Evolutionary conservation across 1,140 invertebrate species (phyloP).

Genomic region (Caenorhabditis briggsae): DNA sequence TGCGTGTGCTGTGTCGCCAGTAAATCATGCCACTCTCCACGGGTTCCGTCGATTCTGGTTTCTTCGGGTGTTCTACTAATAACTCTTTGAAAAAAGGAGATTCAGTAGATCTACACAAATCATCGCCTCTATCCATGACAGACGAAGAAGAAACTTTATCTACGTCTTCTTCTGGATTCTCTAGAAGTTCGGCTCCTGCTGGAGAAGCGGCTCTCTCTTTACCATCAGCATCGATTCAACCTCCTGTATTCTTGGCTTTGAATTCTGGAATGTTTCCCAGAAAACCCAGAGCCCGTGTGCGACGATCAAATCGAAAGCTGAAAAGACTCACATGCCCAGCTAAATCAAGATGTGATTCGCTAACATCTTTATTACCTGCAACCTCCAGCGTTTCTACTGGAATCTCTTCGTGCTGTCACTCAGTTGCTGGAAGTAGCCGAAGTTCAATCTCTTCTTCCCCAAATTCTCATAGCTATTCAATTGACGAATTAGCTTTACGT

Average conservation of each 20-base stretch:
- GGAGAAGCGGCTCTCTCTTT: background rate
- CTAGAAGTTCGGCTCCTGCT: background rate
- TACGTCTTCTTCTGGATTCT: conserved; percentile 12
- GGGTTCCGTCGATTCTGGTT: conserved; percentile 52
- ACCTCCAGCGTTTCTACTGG: background rate
- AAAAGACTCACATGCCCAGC: background rate
- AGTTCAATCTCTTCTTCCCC: conserved; percentile 1
- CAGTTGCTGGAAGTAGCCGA: conserved; percentile 30
- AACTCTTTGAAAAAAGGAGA: conserved; percentile 16
- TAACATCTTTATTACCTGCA: too few relatives aligned
- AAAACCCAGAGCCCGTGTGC: conserved; percentile 38
- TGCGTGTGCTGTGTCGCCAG: background rate
- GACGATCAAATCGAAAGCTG: conserved; percentile 29
- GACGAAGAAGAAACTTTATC: conserved; percentile 32
- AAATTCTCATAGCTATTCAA: background rate
- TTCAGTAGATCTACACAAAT: background rate
- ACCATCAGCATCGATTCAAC: background rate
- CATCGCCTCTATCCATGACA: conserved; percentile 9
- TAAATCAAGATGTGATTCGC: background rate
- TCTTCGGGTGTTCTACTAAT: conserved; percentile 50
- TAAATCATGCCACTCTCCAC: conserved; percentile 40
- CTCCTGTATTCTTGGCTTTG: background rate
- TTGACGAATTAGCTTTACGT: background rate
- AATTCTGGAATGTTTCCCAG: conserved; percentile 11
- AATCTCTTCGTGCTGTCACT: background rate